Evolutionary conservation across 1,140 invertebrate genomes (phyloP), one percentile per base, ranked within the genome.

Genomic region (Semibalanus balanoides): DNA sequence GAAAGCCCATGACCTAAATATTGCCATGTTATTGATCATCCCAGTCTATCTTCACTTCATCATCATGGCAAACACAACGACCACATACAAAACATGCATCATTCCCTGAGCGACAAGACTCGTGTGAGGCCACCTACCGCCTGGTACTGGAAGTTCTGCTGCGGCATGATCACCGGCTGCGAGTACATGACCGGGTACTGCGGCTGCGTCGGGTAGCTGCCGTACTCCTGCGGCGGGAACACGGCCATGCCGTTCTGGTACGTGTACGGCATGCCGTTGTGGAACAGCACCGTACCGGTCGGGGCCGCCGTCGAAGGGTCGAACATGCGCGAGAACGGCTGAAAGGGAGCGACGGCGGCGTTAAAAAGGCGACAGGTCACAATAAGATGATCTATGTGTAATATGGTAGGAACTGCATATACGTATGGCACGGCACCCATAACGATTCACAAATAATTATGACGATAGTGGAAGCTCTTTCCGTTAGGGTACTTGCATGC

Each of bases 221-320:
- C 35, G 35, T 40, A 40, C 35, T 40, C 35, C 35, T 40, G 85
- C 5, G 69, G 3, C 69, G 69, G 84, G 76, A 87, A 88, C 78
- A 88, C 86, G 30, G 88, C 85, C 84, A 88, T 85, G 29, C 87
- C 87, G 84, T 87, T 88, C 76, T 88, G 87, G 81, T 88, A 88
- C 75, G 87, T 84, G 76, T 84, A 84, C 19, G 82, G 86, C 80
- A 85, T 79, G 82, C 87, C 87, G 83, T 88, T 88, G 76, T 86
- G 80, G 76, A 87, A 88, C 78, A 88, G 84, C 76, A 88, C 85
- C 78, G 86, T 85, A 81, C 84, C 87, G 75, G 85, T 86, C 78
- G 86, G 85, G 78, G 87, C 83, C 76, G 83, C 25, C 28, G 69
- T 81, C 76, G 84, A 76, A 84, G 84, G 30, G 83, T 85, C 64